Conservation (phyloP, 2,797 vertebrate genomes). For the Staurois parvus region DNA sequence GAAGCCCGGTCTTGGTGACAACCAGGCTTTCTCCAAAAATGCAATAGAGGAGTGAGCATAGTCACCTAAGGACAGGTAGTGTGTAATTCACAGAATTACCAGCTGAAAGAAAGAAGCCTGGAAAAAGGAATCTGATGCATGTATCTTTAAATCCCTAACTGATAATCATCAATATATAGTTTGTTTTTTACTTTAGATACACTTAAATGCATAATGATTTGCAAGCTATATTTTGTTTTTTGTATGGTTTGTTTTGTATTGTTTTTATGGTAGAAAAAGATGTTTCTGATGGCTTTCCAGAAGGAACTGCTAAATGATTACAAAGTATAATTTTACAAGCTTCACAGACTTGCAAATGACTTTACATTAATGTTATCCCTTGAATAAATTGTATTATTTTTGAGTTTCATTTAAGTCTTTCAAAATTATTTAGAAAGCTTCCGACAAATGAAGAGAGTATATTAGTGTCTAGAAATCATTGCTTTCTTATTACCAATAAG, state of each 20-base stretch:
- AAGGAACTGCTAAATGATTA: conserved; percentile 6
- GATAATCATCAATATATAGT: no score
- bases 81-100: no score
- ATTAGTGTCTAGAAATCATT: conserved; percentile 61
- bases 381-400: conserved; percentile 28
- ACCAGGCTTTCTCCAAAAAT: no score
- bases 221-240: neutral
- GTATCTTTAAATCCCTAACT: no score
- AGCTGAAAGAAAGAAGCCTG: no score
- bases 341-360: neutral
- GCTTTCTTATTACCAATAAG: conserved; percentile 71
- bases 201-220: neutral
- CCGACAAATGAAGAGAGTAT: conserved; percentile 62
- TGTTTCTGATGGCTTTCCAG: neutral
- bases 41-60: no score
- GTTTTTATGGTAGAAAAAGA: neutral
- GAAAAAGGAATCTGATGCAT: neutral
- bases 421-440: conserved; percentile 28
- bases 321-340: neutral
- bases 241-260: neutral
- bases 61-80: no score
- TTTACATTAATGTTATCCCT: neutral
- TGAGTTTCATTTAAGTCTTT: conserved; percentile 3
- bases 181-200: no score
- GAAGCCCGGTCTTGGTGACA: no score